Base-by-base conservation (phyloP, 1,140 invertebrate genomes). In the Leptinotarsa undecemlineata region DNA sequence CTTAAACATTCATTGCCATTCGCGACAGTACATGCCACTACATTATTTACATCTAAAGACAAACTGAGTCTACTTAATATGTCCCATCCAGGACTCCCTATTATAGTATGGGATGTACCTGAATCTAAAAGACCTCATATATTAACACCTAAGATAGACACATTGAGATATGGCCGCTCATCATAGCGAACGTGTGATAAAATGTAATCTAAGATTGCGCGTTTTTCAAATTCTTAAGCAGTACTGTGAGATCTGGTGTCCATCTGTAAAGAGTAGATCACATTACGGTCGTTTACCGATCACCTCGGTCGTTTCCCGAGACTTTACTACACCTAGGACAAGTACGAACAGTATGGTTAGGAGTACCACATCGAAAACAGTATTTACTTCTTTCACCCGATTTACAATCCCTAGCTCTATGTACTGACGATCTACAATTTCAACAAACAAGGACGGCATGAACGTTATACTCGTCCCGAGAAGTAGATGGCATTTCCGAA, bases 161-260 rank as follows among this genome's bases (percentile, higher is more conserved):
- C 73, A 71, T 21, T 85, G 69, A 80, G 85, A 85, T 14, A 85
- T 77, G 3, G 79, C 75, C 84, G n/a, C 61, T 13, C 80, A 74
- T 68, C 85, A 33, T 68, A n/a, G 3, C 3, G 1, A 6, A 42
- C n/a, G 13, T 47, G 15, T 17, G 15, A 26, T 47, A 47, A 48
- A n/a, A 48, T 17, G 3, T n/a, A 48, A 19, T 68, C 67, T 11
- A 47, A 17, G 4, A 47, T 26, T 14, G 26, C 26, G 13, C 15
- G 15, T 4, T 67, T 11, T 3, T 42, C 33, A 42, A 42, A 23
- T 67, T 67, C 64, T 67, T 15, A 67, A 19, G 23, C 3, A 26
- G 23, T 67, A 26, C 19, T 67, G 15, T 19, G 4, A 26, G 20
- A 17, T 15, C 19, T 68, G 26, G 42, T 48, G 67, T 48, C 17